A percentile compares a stretch with the other conserved stretches of the same genome.
These are phyloP conservation scores for Tamias sibiricus DNA, from an alignment of 2,113 vertebrate species.

Conservation along the genomic window DNA sequence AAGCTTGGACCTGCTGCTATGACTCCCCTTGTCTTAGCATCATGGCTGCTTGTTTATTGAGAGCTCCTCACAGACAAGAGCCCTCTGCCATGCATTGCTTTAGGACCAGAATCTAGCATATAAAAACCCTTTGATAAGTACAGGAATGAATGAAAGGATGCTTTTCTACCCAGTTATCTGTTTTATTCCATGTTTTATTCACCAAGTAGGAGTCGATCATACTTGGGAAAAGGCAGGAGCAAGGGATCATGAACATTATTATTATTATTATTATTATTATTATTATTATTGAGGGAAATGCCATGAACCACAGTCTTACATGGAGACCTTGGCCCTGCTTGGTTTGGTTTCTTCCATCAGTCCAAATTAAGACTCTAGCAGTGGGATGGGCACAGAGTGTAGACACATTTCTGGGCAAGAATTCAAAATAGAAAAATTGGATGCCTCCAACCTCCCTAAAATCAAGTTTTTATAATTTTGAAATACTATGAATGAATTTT, in stretches of 20 bases:
- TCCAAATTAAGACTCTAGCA: neutral
- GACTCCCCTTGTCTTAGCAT: neutral
- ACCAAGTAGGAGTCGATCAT: neutral
- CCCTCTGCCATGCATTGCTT: neutral
- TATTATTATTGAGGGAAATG: neutral
- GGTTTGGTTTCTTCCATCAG: neutral
- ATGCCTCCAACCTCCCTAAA: conserved; percentile 44
- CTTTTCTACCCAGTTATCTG: neutral
- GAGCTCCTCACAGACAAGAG: neutral
- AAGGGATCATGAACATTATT: neutral
- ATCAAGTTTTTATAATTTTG: conserved; percentile 58
- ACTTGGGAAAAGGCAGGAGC: neutral
- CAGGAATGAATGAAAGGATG: neutral
- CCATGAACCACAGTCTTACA: neutral
- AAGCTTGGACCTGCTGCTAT: neutral
- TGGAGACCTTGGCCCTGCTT: neutral
- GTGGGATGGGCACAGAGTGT: neutral
- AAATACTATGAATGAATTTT: conserved; percentile 54
- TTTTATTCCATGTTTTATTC: neutral
- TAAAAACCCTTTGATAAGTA: neutral
- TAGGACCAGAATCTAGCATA: neutral
- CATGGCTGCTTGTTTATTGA: neutral
- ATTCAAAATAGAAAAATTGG: conserved; percentile 58
- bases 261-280: neutral
- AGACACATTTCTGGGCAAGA: conserved; percentile 52